Percentiles rank a stretch among this genome's conserved stretches.
Evolutionary conservation across 2,888 invertebrate genomes (phyloP).

Genomic region (Trimorus sp.): DNA sequence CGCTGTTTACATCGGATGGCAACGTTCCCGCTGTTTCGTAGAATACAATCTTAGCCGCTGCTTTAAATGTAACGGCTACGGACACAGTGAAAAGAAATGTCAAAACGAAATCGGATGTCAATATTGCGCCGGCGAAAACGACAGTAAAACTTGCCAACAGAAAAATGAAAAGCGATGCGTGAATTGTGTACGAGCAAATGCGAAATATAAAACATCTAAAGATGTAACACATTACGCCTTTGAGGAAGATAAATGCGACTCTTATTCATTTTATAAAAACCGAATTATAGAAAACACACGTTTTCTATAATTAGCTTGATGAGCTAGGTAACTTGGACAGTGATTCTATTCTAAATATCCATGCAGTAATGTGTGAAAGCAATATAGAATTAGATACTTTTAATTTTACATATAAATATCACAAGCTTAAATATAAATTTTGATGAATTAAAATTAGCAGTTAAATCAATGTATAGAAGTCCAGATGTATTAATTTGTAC

Average conservation of each 20-base stretch:
- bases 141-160: not conserved
- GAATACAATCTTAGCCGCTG: slow-evolving; percentile 16
- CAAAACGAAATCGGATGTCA: not conserved
- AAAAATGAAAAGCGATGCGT: not conserved
- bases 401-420: no score
- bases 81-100: slow-evolving; percentile 14
- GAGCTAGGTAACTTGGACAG: no score
- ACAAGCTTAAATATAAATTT: no score
- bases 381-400: no score
- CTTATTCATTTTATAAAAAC: slow-evolving; percentile 12
- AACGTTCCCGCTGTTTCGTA: not conserved
- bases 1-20: slow-evolving; percentile 2
- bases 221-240: slow-evolving; percentile 4
- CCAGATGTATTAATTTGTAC: no score
- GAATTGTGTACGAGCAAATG: not conserved
- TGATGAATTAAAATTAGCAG: no score
- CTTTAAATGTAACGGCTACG: slow-evolving; percentile 4
- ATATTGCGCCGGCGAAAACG: slow-evolving; percentile 17
- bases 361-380: no score
- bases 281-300: not conserved
- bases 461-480: no score
- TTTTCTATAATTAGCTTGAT: no score
- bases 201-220: slow-evolving; percentile 3
- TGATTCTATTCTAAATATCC: no score
- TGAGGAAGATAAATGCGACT: slow-evolving; percentile 7